Conservation (phyloP, 2,797 vertebrate species). For the Falco peregrinus region DNA sequence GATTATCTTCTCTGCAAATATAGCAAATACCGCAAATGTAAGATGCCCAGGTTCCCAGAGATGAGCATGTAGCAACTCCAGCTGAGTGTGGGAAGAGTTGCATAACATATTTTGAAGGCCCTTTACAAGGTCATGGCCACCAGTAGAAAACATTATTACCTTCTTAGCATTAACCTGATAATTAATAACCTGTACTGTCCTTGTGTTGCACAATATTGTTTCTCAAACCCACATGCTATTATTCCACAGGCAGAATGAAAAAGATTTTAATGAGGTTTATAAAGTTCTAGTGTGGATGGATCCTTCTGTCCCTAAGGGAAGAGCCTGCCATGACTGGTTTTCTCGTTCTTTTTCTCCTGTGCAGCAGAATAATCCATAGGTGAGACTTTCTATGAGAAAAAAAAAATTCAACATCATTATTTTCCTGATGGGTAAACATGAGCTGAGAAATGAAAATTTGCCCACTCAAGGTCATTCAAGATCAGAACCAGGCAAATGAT, state of each 20-base stretch:
- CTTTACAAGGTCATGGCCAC: neutral
- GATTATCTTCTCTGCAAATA: neutral
- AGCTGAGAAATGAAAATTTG: neutral
- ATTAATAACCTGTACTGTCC: neutral
- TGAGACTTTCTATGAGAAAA: neutral
- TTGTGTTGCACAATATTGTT: neutral
- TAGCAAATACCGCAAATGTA: neutral
- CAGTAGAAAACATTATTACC: neutral
- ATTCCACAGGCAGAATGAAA: neutral
- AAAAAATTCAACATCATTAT: neutral
- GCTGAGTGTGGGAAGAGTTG: neutral
- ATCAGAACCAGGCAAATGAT: neutral
- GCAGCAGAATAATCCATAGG: neutral
- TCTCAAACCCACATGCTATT: neutral
- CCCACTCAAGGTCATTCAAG: neutral
- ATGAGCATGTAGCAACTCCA: neutral
- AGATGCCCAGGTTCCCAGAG: neutral
- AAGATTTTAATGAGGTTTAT: neutral
- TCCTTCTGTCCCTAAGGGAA: neutral
- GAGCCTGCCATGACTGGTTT: neutral
- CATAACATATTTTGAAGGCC: neutral
- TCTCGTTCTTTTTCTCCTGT: neutral
- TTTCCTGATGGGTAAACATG: neutral
- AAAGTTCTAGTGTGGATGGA: neutral
- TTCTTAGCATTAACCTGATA: neutral